Base-by-base conservation (phyloP, 2,888 invertebrate species). In the Agrochola lota region DNA sequence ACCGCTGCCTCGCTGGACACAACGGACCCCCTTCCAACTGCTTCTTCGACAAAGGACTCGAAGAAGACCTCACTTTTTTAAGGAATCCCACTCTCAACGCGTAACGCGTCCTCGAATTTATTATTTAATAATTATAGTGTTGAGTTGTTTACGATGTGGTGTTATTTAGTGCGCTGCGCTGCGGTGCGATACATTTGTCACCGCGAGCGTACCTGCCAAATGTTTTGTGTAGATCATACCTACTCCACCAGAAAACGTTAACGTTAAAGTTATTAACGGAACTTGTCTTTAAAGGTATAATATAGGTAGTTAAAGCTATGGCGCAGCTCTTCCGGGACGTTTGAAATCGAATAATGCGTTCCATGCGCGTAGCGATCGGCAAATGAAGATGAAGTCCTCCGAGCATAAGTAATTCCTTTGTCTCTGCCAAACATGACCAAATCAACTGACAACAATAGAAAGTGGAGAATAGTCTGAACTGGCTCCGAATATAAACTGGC, bases 401-500 rank as follows among this genome's bases (percentile, higher is more conserved):
- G 57, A 66, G 66, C 72, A 35, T 73, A 74, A 52, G 52, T 69
- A 74, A 84, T 79, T 77, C 81, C 81, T 85, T 84, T 85, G 87
- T 89, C 85, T 89, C 85, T 85, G 87, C 83, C 81, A 83, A 86
- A 87, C 85, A 83, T 86, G 86, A 85, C 87, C 89, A 81, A 88
- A 88, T 90, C 87, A 87, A 88, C 83, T 87, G 90, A 88, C 86
- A 85, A 90, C 90, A 87, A 90, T 89, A 89, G 89, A 87, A 89
- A 87, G 87, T 87, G 80, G 85, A 85, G 59, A 83, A 85, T 85
- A 78, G 79, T 68, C 78, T 69, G 78, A 74, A 77, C 74, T 40
- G n/a, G n/a, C n/a, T n/a, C n/a, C n/a, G 89, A 90, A 90, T 91
- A 90, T 89, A 90, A 87, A 91, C 90, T 87, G 89, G 81, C 85